Base-by-base conservation (phyloP, 2,797 vertebrate species). In the Cygnus olor region DNA sequence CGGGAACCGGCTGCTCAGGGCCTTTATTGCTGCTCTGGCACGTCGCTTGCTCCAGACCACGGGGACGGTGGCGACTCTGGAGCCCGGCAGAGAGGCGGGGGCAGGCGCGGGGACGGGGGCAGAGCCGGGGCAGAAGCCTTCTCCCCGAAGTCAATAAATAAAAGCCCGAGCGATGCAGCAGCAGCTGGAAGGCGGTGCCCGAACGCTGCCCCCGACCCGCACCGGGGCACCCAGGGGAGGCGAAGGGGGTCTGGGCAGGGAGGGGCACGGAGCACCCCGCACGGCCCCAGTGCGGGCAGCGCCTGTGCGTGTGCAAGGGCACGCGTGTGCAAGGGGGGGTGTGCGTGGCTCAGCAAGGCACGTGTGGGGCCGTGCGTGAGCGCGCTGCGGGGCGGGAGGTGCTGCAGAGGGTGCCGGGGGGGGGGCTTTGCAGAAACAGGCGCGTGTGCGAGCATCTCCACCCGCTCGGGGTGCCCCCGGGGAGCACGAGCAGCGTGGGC, bases 111-210 rank as follows among this genome's bases (percentile, higher is more conserved):
- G 53, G 73, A 25, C 17, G 9, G n/a, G 54, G 84, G 71, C 80
- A 64, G 61, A 25, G 14, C 40, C 44, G 84, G 56, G 5, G 18
- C 77, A 93, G 68, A 83, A 70, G 78, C 84, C 94, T 92, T 85
- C 91, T 96, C 84, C 95, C 58, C 95, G 36, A 63, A 96, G 94
- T 94, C 95, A 97, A 97, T 98, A 98, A 98, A 98, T 98, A 98
- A 97, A 89, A 53, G 79, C 57, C 87, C 64, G 89, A 85, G 88
- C 10, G 14, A 92, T 93, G 80, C 90, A 73, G 92, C 89, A 88
- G 91, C 81, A 65, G 64, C 27, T 53, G 77, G 68, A 88, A 80
- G 65, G 61, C 7, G 45, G 60, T 63, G 51, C 70, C 71, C 63
- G 42, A 14, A 44, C 8, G 0, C 54, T 82, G 47, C 20, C 83